These are phyloP conservation scores for Physeter macrocephalus DNA, from an alignment of 2,113 vertebrate genomes.

Conservation along the genomic window DNA sequence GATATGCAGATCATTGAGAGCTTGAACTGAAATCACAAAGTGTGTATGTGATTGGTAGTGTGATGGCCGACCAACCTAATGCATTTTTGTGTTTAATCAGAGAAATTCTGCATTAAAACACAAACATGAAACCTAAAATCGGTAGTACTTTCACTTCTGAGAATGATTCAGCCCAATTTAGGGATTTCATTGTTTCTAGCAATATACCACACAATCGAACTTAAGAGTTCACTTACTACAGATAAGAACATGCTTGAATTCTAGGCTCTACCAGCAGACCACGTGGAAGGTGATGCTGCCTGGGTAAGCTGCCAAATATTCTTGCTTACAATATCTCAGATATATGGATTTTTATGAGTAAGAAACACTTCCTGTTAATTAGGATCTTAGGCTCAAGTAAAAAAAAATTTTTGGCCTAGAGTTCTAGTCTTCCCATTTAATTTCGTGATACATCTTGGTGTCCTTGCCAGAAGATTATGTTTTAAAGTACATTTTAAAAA, in stretches of 20 bases:
- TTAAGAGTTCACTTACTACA: not conserved
- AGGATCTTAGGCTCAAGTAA: not conserved
- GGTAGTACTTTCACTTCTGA: not conserved
- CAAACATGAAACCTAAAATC: not conserved
- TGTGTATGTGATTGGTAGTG: not conserved
- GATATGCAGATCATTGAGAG: not conserved
- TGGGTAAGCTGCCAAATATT: not conserved
- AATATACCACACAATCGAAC: not conserved
- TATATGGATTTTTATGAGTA: not conserved
- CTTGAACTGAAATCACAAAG: not conserved
- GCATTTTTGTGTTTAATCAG: not conserved
- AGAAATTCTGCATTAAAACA: not conserved
- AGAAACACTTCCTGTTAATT: constrained; percentile 22
- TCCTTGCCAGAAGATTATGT: not conserved
- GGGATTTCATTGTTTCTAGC: not conserved
- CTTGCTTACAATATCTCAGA: not conserved
- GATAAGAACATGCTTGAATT: not conserved
- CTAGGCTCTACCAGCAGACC: not conserved
- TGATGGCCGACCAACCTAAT: not conserved
- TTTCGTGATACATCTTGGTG: not conserved
- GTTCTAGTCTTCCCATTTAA: not conserved
- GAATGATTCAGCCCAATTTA: not conserved
- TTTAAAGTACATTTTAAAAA: not conserved
- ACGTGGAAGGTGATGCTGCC: not conserved
- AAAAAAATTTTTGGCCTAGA: not conserved